Evolutionary conservation across 2,797 vertebrate species (phyloP).

Genomic region (Pithecia hirsuta): DNA sequence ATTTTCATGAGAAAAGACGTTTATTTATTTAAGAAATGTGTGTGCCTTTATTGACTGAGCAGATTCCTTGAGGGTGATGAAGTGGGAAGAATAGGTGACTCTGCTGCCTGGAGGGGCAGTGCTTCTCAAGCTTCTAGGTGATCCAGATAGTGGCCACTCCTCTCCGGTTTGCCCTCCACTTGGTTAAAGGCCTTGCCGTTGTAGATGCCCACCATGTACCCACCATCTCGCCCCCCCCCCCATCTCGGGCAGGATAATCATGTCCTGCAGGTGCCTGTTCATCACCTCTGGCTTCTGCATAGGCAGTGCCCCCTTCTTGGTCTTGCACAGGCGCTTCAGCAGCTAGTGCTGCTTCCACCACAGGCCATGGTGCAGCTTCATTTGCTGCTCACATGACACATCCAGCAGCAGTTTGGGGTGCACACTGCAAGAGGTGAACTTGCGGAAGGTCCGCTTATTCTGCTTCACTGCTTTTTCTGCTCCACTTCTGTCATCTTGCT

Average conservation of each 20-base stretch:
- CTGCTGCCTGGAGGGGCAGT: constrained; percentile 93
- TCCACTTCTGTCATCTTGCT: neutral
- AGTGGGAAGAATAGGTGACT: constrained; percentile 93
- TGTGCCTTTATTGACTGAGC: neutral
- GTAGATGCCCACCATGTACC: too few relatives aligned
- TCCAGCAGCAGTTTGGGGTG: neutral
- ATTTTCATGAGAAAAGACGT: neutral
- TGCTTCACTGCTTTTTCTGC: neutral
- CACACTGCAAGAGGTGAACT: neutral
- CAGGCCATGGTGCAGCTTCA: neutral
- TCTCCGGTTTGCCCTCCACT: neutral
- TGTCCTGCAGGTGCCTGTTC: neutral
- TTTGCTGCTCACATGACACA: neutral
- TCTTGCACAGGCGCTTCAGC: neutral
- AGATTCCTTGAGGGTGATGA: constrained; percentile 93
- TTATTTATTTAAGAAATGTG: neutral
- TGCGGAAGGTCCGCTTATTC: neutral
- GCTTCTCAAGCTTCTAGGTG: constrained; percentile 86
- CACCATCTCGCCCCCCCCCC: too few relatives aligned
- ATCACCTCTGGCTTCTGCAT: neutral
- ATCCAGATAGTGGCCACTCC: neutral
- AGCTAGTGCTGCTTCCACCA: neutral
- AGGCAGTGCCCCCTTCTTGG: neutral
- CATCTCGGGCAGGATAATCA: neutral
- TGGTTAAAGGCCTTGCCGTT: neutral